Evolutionary conservation across 2,888 invertebrate species (phyloP), one percentile per base, ranked within the genome.

Genomic region (Uropetala carovei): DNA sequence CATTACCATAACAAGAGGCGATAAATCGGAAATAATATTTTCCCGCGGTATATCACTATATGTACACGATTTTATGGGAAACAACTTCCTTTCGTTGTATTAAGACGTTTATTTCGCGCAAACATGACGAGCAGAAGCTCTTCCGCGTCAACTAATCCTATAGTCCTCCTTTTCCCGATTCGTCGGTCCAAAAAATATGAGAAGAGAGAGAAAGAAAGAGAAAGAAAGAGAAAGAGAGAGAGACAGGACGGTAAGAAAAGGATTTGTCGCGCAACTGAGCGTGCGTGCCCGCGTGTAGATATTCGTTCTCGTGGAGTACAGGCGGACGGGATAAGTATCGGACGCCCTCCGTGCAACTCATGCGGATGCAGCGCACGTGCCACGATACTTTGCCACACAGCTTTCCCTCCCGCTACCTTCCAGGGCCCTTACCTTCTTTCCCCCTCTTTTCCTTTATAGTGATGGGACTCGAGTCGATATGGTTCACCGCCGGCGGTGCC

Each of bases 341-440:
- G 27, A 75, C 75, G 22, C 27, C 27, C 75, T 13, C 27, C 27
- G 75, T 27, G 27, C 22, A 22, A 75, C 75, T 27, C 75, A 27
- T 75, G 22, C 75, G 75, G 14, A 75, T 75, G 75, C 75, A 13
- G 13, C 22, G 75, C 75, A 75, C 75, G 75, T 10, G 75, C 27
- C 75, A 14, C 75, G 75, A 75, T 75, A 75, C 75, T 75, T 75
- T 75, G 75, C 75, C 75, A 75, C 75, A 75, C 75, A 27, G 75
- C 75, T 27, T 75, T 75, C 68, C 68, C 18, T 68, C 22, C 75
- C n/a, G 22, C 75, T n/a, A n/a, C 75, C 75, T 4, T 43, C 43
- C 43, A n/a, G n/a, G n/a, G n/a, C n/a, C 43, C 43, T 43, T 43
- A 43, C 43, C 43, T 5, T 43, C 5, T 43, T 5, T 43, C 75